Base-by-base conservation (phyloP, 2,797 vertebrate genomes). In the Mallotus villosus region DNA sequence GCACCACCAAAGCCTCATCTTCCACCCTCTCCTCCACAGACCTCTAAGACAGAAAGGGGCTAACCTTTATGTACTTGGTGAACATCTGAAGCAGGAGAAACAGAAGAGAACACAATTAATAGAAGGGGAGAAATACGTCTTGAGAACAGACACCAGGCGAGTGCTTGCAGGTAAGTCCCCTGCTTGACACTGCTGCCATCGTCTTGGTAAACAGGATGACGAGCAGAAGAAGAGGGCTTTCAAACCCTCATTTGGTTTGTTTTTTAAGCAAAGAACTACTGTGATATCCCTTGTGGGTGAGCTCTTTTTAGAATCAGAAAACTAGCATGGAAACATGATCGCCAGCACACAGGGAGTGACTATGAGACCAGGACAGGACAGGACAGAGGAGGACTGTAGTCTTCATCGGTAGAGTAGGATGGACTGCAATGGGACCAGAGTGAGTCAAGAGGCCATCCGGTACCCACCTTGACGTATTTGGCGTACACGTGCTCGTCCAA, bases 41-140 rank as follows among this genome's bases (percentile, higher is more conserved):
- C 77, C 90, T 92, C 79, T 94, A 92, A 0, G 91, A 84, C 74
- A 82, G 83, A 82, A 76, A 84, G 78, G 91, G 87, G 94, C 97
- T 96, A 96, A 99, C 97, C 97, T 98, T 99, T 93, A 99, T 94
- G 94, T 98, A 98, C 91, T 98, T 98, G 95, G 95, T 96, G 96
- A 98, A 99, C 95, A 98, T 98, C 97, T 99, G 96, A 98, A 92
- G 96, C 94, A 86, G 77, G 83, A 81, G 61, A 84, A 82, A 85
- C 57, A 85, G 74, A 74, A 75, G 78, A 81, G 77, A 82, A 63
- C 79, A 72, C 74, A 58, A 22, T 9, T 60, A 81, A 85, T 82
- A 85, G 79, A 71, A 65, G 78, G 69, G 74, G 24, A 55, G 70
- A 76, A 37, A 72, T 85, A 79, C 82, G 84, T 85, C 79, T 73